These are phyloP conservation scores for Pseudolaguvia tuberculata DNA, from an alignment of 2,113 vertebrate genomes.

Conservation along the genomic window DNA sequence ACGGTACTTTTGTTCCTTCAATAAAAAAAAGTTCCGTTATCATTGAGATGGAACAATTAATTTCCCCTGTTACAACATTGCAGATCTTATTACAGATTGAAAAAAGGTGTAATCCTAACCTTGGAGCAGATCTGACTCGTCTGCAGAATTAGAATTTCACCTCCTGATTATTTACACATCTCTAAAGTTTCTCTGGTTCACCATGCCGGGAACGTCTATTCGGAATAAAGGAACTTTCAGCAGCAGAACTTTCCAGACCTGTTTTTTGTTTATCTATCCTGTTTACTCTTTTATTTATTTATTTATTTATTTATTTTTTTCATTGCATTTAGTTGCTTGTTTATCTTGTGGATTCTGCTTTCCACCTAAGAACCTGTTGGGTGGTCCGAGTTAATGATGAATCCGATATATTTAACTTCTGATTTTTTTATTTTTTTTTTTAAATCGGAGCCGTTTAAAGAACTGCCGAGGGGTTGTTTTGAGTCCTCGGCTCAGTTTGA, in stretches of 20 bases:
- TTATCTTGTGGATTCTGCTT: conserved; percentile 38
- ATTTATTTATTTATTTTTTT: too few species aligned
- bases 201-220: conserved; percentile 2
- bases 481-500: conserved; percentile 30
- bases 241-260: conserved; percentile 37
- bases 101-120: neutral
- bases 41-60: neutral
- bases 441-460: conserved; percentile 21
- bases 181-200: conserved; percentile 46
- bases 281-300: conserved; percentile 42
- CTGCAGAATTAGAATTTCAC: neutral
- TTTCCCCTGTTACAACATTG: neutral
- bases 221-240: conserved; percentile 38
- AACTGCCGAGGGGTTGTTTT: conserved; percentile 27
- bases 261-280: conserved; percentile 47
- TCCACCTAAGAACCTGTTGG: conserved; percentile 38
- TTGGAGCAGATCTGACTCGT: too few species aligned
- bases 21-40: neutral
- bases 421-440: too few species aligned
- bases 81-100: neutral
- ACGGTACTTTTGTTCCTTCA: neutral
- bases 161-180: neutral
- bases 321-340: conserved; percentile 39
- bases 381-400: conserved; percentile 46
- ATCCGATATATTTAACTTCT: conserved; percentile 40